phyloP scores from a whole-genome alignment of 1,140 invertebrate genomes.

The Cherax quadricarinatus region DNA sequence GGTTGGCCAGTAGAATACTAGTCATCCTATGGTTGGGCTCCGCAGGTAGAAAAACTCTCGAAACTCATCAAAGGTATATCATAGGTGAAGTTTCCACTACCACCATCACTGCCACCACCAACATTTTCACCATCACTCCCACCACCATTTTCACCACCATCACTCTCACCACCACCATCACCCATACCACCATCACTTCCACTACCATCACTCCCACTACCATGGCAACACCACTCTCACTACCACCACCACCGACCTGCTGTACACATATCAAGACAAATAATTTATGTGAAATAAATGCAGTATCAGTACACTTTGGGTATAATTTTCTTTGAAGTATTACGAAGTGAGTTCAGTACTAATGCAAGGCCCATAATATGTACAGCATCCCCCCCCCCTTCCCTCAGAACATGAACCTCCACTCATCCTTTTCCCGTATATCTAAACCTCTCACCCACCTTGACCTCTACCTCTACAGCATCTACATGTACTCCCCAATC shows the following conservation, averaged over 20 bases:
- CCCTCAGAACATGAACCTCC: no score
- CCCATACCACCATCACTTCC: no score
- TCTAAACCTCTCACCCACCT: no score
- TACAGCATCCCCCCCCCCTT: not conserved
- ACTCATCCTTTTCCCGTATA: no score
- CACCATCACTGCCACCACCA: not conserved
- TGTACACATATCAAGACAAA: not conserved
- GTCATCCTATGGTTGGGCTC: no score
- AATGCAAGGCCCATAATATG: not conserved
- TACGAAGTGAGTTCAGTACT: not conserved
- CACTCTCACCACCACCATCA: not conserved
- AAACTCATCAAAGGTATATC: no score
- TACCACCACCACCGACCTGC: not conserved
- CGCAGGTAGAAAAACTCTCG: no score
- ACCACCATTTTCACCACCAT: not conserved
- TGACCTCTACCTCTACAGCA: no score
- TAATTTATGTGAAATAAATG: not conserved
- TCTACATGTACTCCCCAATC: no score
- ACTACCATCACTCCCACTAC: constrained; percentile 29
- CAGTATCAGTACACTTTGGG: not conserved
- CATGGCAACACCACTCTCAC: not conserved
- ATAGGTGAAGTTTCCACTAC: not conserved
- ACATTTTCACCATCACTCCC: not conserved
- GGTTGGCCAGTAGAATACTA: no score
- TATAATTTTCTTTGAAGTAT: not conserved